Conservation (phyloP, 2,113 vertebrate genomes). For the Brachypteracias leptosomus region DNA sequence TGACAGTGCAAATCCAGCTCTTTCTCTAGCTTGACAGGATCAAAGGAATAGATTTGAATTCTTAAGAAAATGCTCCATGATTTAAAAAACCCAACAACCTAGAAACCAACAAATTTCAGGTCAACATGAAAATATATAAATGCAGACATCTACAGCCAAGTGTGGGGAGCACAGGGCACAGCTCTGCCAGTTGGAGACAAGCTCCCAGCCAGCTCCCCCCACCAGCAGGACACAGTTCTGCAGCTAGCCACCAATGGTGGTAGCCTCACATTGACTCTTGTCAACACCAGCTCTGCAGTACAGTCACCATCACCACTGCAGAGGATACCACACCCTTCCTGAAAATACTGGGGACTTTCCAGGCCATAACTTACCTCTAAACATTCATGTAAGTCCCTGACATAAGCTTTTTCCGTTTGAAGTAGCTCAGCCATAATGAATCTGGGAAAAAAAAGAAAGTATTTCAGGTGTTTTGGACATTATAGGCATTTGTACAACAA, state of each 20-base stretch:
- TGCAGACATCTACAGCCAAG: neutral
- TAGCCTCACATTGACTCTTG: neutral
- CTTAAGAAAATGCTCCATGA: neutral
- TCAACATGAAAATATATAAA: neutral
- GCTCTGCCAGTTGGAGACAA: neutral
- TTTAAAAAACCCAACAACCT: neutral
- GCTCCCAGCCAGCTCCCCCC: neutral
- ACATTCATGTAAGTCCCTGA: constrained; percentile 95
- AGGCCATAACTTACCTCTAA: constrained; percentile 82
- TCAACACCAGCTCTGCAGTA: neutral
- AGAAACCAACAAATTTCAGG: neutral
- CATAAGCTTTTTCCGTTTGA: constrained; percentile 96
- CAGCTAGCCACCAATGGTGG: neutral
- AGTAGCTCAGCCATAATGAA: constrained; percentile 98
- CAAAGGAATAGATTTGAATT: neutral
- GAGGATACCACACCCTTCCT: neutral
- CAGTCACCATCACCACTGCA: neutral
- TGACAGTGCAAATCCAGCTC: neutral
- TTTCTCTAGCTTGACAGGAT: neutral
- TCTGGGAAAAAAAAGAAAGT: constrained; percentile 60
- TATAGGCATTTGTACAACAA: neutral
- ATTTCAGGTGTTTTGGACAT: neutral
- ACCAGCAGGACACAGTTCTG: neutral
- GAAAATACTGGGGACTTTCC: neutral
- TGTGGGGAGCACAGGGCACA: rapidly evolving